These are phyloP conservation scores for Albula goreensis DNA, from an alignment of 2,113 vertebrate species.

Conservation along the genomic window DNA sequence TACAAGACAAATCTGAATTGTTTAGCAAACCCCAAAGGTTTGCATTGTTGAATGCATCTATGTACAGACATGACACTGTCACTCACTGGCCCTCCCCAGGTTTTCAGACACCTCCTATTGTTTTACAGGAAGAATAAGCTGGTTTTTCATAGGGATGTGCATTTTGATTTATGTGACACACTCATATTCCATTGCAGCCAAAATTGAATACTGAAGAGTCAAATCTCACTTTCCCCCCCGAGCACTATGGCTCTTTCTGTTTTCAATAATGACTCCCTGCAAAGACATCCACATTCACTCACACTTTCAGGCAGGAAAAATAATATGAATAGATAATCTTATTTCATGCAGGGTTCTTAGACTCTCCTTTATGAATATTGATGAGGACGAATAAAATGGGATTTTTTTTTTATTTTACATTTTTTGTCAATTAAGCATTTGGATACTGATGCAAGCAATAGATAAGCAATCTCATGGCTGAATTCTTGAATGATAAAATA, in stretches of 20 bases:
- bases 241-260: not conserved
- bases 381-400: not conserved
- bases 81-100: not conserved
- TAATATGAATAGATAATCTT: conserved; percentile 1
- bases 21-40: not conserved
- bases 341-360: conserved; percentile 1
- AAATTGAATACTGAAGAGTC: not conserved
- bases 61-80: not conserved
- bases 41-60: not conserved
- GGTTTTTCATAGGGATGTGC: not conserved
- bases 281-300: not conserved
- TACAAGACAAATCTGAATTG: not conserved
- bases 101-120: not conserved
- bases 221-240: not conserved
- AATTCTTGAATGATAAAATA: not conserved
- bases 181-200: not conserved
- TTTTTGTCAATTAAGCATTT: not conserved
- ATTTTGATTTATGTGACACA: not conserved
- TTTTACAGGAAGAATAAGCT: not conserved
- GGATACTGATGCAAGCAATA: not conserved
- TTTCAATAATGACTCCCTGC: not conserved
- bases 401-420: not conserved
- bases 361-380: not conserved
- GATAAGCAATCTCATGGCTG: not conserved
- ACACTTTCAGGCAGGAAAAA: conserved; percentile 4